Evolutionary conservation across 2,888 invertebrate genomes (phyloP), one percentile per base, ranked within the genome.

Genomic region (Amphipyra tragopoginis): DNA sequence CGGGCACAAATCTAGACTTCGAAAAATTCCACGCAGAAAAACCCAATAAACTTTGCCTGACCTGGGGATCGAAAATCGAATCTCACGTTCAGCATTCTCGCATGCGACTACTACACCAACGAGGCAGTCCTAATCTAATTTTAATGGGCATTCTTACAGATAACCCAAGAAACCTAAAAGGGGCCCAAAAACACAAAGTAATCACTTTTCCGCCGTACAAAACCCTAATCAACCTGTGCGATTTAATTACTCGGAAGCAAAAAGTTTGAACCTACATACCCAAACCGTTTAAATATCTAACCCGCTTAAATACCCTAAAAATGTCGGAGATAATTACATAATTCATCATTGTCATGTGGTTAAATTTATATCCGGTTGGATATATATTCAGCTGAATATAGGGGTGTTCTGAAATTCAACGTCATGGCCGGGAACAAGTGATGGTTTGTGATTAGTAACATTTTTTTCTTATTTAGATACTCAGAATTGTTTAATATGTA

Each of bases 241-340:
- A 73, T 75, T 73, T 77, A 77, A 79, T 77, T 77, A 65, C 66
- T 73, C 51, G 56, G 60, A 59, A 68, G 55, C 62, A 79, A 79
- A 57, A 77, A 75, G 75, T 40, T 54, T 54, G 40, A 40, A 40
- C 48, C 33, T 49, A 51, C 76, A 69, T 54, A 59, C 62, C 68
- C 66, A 50, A 52, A 72, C 62, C 64, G 47, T 75, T 77, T 75
- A 75, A 79, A 78, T 72, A 64, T 63, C 72, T 66, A 70, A 79
- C 69, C 68, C 72, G 62, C 63, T 71, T 76, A 76, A 74, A 80
- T 76, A 68, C 74, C 83, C 81, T 74, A 79, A 82, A 84, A 84
- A 81, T 80, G 83, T 83, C 75, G 65, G 77, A 77, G 81, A 83
- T 85, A 85, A 83, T 83, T 83, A 84, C 77, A 78, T 76, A 72